Conservation (phyloP, 2,888 invertebrate species). For the Rutpela maculata region DNA sequence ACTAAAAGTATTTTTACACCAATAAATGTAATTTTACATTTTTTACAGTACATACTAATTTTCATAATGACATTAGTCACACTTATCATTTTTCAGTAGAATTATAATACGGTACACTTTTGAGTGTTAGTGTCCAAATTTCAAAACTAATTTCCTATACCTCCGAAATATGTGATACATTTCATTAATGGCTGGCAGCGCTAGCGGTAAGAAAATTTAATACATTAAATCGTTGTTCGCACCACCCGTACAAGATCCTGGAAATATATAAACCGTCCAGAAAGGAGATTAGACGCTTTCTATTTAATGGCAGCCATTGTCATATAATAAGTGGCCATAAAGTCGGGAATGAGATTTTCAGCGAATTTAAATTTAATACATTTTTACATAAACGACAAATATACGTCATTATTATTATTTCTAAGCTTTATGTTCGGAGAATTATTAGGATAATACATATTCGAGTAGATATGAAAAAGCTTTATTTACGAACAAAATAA, state of each 20-base stretch:
- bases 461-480: background rate
- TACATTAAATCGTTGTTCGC: background rate
- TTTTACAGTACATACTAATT: too few species aligned
- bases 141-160: too few species aligned
- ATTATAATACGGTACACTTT: too few species aligned
- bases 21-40: too few species aligned
- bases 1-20: too few species aligned
- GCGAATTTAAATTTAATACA: slow-evolving; percentile 30
- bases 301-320: slow-evolving; percentile 19
- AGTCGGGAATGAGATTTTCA: background rate
- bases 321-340: slow-evolving; percentile 20
- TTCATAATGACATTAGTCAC: too few species aligned
- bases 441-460: slow-evolving; percentile 16
- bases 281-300: background rate
- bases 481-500: background rate
- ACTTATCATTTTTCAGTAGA: too few species aligned
- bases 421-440: slow-evolving; percentile 9
- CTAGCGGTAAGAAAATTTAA: background rate
- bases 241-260: background rate
- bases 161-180: too few species aligned
- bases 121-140: too few species aligned
- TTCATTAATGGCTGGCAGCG: background rate
- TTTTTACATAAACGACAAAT: slow-evolving; percentile 19
- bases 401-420: slow-evolving; percentile 19
- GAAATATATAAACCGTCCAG: slow-evolving; percentile 1